Conservation (phyloP, 1,140 invertebrate species). For the Diorhabda sublineata region DNA sequence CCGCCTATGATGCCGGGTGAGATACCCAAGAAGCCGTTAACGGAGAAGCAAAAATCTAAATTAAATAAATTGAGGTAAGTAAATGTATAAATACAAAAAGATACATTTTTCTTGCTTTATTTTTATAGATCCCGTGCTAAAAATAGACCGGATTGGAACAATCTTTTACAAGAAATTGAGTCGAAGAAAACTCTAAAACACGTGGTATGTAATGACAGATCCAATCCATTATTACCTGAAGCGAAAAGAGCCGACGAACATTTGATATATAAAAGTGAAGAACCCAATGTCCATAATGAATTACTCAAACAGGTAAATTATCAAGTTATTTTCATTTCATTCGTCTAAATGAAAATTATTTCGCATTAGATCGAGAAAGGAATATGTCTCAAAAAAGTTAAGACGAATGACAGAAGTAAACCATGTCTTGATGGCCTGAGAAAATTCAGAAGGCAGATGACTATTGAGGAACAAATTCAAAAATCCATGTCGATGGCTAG, state of each 20-base stretch:
- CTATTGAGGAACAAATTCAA: slow-evolving; percentile 81
- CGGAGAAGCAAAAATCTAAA: slow-evolving; percentile 54
- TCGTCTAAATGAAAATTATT: not conserved
- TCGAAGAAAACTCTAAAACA: slow-evolving; percentile 70
- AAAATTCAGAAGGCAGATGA: slow-evolving; percentile 82
- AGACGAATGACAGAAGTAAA: slow-evolving; percentile 81
- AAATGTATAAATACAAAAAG: not conserved
- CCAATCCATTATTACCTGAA: slow-evolving; percentile 55
- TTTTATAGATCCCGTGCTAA: slow-evolving; percentile 62
- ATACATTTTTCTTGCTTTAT: not conserved
- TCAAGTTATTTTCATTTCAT: not conserved
- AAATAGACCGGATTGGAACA: slow-evolving; percentile 78
- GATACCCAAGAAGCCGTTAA: slow-evolving; percentile 50
- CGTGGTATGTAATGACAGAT: slow-evolving; percentile 79
- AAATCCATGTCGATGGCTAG: slow-evolving; percentile 68
- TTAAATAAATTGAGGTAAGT: slow-evolving; percentile 53
- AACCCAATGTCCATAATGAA: slow-evolving; percentile 78
- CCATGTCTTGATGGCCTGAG: slow-evolving; percentile 77
- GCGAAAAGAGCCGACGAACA: slow-evolving; percentile 58
- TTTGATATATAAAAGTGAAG: slow-evolving; percentile 87
- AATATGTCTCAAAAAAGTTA: slow-evolving; percentile 69
- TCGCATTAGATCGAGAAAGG: slow-evolving; percentile 65
- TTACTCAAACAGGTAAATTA: slow-evolving; percentile 63
- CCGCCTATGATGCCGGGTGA: slow-evolving; percentile 51
- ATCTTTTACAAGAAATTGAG: slow-evolving; percentile 87